phyloP scores from a whole-genome alignment of 2,888 invertebrate species.

The Acrobasis consociella region DNA sequence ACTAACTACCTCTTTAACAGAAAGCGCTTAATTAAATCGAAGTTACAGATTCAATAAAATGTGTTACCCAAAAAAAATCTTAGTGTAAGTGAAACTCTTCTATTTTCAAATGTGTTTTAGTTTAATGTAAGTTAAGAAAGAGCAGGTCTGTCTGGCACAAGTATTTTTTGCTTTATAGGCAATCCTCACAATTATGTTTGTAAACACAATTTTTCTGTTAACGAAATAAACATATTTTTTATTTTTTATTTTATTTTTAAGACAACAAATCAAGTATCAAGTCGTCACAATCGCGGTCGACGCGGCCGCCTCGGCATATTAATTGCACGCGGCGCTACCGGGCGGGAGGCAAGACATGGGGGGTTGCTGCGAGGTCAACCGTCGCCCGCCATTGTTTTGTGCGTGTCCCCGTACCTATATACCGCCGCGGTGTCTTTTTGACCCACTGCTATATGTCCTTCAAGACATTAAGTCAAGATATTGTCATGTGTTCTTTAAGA shows the following conservation, averaged over 20 bases:
- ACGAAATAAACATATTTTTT: no score
- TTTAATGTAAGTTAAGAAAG: no score
- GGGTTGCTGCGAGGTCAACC: constrained; percentile 80
- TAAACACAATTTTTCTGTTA: no score
- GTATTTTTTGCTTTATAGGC: no score
- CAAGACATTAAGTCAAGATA: constrained; percentile 40
- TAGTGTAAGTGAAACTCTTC: no score
- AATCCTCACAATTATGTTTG: no score
- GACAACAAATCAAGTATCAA: constrained; percentile 48
- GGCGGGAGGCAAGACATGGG: constrained; percentile 72
- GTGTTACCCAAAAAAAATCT: background rate
- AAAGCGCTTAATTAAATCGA: background rate
- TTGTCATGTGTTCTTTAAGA: background rate
- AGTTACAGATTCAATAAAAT: background rate
- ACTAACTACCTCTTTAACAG: no score
- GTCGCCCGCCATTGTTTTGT: constrained; percentile 81
- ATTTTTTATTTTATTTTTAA: no score
- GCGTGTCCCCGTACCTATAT: constrained; percentile 54
- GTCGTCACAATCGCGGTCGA: constrained; percentile 39
- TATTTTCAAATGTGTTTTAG: no score
- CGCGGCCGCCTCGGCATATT: constrained; percentile 82
- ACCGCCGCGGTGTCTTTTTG: constrained; percentile 10
- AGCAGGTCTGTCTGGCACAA: no score
- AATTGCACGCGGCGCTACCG: constrained; percentile 83
- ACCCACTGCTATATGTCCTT: constrained; percentile 9